Conservation (phyloP, 2,113 vertebrate genomes). For the Antigone vipio region DNA sequence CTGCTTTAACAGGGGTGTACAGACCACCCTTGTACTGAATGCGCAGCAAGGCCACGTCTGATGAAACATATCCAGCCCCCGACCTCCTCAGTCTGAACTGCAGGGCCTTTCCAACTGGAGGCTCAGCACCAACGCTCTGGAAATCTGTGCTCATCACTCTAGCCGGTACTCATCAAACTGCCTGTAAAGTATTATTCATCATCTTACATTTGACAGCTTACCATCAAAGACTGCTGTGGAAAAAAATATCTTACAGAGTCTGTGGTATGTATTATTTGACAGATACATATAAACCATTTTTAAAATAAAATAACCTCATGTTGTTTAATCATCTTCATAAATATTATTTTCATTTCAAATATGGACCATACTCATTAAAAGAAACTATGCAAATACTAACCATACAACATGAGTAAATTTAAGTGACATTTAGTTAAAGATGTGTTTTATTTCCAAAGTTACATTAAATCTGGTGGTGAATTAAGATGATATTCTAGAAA, state of each 20-base stretch:
- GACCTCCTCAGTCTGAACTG: background rate
- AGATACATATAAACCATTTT: background rate
- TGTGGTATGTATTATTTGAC: background rate
- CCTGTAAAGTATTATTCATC: background rate
- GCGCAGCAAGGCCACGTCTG: background rate
- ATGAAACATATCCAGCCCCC: background rate
- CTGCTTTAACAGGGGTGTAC: background rate
- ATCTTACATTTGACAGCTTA: background rate
- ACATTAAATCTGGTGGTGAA: conserved; percentile 1
- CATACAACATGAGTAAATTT: conserved; percentile 32
- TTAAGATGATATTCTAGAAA: background rate
- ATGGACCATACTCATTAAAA: conserved; percentile 23
- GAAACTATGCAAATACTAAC: conserved; percentile 9
- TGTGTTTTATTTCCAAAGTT: conserved; percentile 11
- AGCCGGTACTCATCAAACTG: background rate
- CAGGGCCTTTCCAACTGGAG: background rate
- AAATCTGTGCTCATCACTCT: background rate
- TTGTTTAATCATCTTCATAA: background rate
- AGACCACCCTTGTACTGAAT: background rate
- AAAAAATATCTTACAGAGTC: background rate
- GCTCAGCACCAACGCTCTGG: background rate
- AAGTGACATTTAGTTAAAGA: conserved; percentile 11
- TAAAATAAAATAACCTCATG: background rate
- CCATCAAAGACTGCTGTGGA: background rate
- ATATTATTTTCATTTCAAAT: conserved; percentile 12